These are phyloP conservation scores for Acanthaster planci DNA, from an alignment of 35 echinoderm and acorn worm genomes.

Conservation along the genomic window DNA sequence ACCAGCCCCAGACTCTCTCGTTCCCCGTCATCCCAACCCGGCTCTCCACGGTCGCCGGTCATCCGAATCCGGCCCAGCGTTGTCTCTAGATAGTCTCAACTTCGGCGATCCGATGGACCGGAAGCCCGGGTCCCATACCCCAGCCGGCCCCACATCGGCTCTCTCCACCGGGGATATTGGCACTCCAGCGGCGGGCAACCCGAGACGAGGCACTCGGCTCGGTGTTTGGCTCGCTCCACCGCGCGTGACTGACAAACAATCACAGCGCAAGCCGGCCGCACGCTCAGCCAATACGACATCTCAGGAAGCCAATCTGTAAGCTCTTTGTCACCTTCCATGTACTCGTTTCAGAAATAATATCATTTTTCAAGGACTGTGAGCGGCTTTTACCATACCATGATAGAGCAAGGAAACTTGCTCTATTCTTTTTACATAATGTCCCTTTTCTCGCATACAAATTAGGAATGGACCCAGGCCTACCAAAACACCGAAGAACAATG, in stretches of 20 bases:
- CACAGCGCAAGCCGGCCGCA: slow-evolving; percentile 3
- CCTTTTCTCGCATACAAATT: too few species aligned
- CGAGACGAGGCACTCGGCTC: neutral
- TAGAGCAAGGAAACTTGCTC: too few species aligned
- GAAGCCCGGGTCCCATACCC: neutral
- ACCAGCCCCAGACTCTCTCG: neutral
- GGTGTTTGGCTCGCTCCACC: slow-evolving; percentile 8
- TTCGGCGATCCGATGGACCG: neutral
- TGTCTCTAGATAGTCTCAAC: neutral
- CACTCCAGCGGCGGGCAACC: slow-evolving; percentile 2
- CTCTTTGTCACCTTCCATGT: neutral
- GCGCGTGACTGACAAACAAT: slow-evolving; percentile 22
- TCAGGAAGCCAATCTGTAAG: neutral
- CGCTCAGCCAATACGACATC: neutral
- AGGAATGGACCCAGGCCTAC: too few species aligned
- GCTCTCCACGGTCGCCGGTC: neutral
- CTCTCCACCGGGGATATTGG: slow-evolving; percentile 4
- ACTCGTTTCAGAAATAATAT: neutral
- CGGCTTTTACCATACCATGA: too few species aligned
- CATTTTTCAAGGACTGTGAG: slow-evolving; percentile 1
- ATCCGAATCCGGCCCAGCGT: too few species aligned
- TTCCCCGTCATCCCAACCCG: neutral
- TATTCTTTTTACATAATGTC: too few species aligned
- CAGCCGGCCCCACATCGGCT: neutral
- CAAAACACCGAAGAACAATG: too few species aligned